phyloP scores from a whole-genome alignment of 2,888 invertebrate genomes.

The Cyclophora albipunctata region DNA sequence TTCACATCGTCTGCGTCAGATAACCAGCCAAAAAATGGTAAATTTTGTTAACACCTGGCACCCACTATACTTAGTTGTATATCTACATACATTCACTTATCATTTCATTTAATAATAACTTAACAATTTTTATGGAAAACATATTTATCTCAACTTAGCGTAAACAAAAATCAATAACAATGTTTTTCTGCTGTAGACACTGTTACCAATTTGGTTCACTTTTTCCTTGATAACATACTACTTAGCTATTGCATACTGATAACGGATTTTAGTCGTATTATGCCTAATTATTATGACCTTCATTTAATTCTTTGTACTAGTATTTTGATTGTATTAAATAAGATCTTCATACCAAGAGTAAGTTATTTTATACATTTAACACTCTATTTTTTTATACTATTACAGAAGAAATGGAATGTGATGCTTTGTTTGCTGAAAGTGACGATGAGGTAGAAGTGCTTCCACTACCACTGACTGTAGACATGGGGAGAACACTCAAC shows the following conservation, averaged over 20 bases:
- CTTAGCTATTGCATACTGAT: too few relatives aligned
- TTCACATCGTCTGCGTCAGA: slow-evolving; percentile 74
- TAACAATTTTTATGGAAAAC: slow-evolving; percentile 13
- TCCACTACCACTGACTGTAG: slow-evolving; percentile 32
- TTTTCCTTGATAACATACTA: too few relatives aligned
- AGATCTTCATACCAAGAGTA: too few relatives aligned
- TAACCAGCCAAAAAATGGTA: slow-evolving; percentile 56
- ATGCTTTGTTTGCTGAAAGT: slow-evolving; percentile 78
- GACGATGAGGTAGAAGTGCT: slow-evolving; percentile 76
- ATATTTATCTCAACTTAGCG: too few relatives aligned
- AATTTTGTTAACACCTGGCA: background rate
- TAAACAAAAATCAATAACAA: too few relatives aligned
- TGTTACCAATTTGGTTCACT: too few relatives aligned
- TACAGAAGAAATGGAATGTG: slow-evolving; percentile 79
- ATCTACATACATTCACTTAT: background rate
- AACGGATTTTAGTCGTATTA: too few relatives aligned
- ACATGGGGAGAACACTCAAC: slow-evolving; percentile 29
- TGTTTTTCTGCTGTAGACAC: too few relatives aligned
- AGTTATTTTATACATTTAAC: too few relatives aligned
- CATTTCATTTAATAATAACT: background rate
- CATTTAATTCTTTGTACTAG: too few relatives aligned
- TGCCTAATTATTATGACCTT: too few relatives aligned
- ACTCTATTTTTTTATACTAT: slow-evolving; percentile 3
- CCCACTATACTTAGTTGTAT: background rate
- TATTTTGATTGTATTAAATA: too few relatives aligned